Percentiles rank a stretch among this genome's conserved stretches.
These are phyloP conservation scores for Julus scandinavius DNA, from an alignment of 2,888 invertebrate species.

Conservation along the genomic window DNA sequence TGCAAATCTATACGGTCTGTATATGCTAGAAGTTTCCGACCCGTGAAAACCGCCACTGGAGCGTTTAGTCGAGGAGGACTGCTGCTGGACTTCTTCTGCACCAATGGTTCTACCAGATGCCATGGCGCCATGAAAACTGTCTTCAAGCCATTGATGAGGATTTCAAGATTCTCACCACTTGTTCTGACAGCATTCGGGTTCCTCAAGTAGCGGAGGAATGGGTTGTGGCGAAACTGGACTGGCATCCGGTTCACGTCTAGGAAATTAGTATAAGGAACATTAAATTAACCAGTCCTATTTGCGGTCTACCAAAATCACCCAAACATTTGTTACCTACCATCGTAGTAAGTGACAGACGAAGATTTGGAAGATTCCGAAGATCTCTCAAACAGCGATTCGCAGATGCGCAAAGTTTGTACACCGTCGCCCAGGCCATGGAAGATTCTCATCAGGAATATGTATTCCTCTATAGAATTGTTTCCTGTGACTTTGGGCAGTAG, in stretches of 20 bases:
- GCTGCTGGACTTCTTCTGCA: not conserved
- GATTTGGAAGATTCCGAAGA: not conserved
- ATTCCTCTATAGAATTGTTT: not conserved
- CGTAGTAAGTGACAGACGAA: not conserved
- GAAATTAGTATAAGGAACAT: not conserved
- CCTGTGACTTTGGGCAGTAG: not conserved
- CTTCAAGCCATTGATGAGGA: not conserved
- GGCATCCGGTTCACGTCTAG: not conserved
- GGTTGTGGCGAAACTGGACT: not conserved
- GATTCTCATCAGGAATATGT: not conserved
- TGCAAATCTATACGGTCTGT: not conserved
- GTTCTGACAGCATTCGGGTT: not conserved
- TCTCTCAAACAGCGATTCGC: not conserved
- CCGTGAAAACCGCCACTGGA: not conserved
- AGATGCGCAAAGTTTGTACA: not conserved
- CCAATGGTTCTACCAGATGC: not conserved
- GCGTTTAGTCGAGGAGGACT: not conserved
- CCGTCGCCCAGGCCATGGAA: constrained; percentile 19
- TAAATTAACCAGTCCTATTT: too few species aligned
- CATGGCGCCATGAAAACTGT: constrained; percentile 17
- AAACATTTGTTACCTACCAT: not conserved
- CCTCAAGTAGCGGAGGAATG: not conserved
- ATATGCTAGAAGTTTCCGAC: not conserved
- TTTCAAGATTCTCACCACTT: not conserved
- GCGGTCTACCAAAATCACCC: not conserved